phyloP scores from a whole-genome alignment of 30 jellyfish, hydroid and myxozoan genomes.

The Rhopilema esculentum region DNA sequence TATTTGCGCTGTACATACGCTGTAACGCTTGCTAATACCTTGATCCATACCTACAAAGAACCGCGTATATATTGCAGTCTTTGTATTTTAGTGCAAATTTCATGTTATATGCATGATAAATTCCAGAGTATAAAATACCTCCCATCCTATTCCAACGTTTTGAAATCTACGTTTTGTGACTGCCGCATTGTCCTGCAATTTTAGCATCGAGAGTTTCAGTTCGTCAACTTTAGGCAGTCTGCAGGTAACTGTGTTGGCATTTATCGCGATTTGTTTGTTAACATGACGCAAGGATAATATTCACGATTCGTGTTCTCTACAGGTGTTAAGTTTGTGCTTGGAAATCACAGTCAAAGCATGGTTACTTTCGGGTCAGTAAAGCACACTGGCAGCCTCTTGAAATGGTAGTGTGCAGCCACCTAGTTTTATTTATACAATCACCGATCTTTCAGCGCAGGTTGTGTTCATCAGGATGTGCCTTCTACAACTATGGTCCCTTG shows the following conservation, averaged over 20 bases:
- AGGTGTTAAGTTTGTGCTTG: background rate
- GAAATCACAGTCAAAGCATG: background rate
- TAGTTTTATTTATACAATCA: too few species aligned
- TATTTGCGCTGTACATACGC: constrained; percentile 41
- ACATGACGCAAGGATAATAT: background rate
- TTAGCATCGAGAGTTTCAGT: too few species aligned
- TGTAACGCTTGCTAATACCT: constrained; percentile 50
- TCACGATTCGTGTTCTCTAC: background rate
- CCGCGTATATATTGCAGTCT: background rate
- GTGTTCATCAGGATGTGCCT: too few species aligned
- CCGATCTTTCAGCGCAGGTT: too few species aligned
- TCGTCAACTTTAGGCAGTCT: too few species aligned
- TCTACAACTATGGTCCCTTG: too few species aligned
- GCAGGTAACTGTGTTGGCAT: background rate
- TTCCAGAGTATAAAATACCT: background rate
- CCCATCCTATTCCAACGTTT: background rate
- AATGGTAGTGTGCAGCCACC: background rate
- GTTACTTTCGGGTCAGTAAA: background rate
- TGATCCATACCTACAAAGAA: constrained; percentile 32
- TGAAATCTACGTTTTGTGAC: too few species aligned
- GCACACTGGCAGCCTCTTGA: background rate
- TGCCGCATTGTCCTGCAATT: too few species aligned
- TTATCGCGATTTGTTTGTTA: background rate
- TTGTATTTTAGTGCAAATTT: background rate
- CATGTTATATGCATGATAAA: background rate